These are phyloP conservation scores for Oxytorus armatus DNA, from an alignment of 2,888 invertebrate genomes.

Conservation along the genomic window DNA sequence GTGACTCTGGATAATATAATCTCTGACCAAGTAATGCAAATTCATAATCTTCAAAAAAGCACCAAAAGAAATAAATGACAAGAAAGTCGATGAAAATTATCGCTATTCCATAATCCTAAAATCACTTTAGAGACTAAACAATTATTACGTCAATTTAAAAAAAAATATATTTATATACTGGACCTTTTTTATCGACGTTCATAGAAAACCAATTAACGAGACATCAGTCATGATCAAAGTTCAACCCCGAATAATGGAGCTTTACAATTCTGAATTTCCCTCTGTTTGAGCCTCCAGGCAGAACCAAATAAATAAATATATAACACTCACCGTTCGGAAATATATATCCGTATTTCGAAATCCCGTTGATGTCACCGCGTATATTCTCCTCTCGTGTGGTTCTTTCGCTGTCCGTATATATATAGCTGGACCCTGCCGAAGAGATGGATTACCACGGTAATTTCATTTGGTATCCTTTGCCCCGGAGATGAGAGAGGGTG, in stretches of 20 bases:
- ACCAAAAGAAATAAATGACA: no score
- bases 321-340: slow-evolving; percentile 65
- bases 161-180: no score
- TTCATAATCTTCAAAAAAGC: no score
- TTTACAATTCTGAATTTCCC: slow-evolving; percentile 21
- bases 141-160: no score
- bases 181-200: not conserved
- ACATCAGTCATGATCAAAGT: not conserved
- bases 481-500: slow-evolving; percentile 55
- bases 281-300: slow-evolving; percentile 39
- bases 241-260: not conserved
- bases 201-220: slow-evolving; percentile 8
- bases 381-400: slow-evolving; percentile 3
- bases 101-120: not conserved
- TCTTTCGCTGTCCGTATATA: slow-evolving; percentile 2
- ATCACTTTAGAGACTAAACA: not conserved
- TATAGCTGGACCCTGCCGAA: slow-evolving; percentile 4
- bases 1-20: no score
- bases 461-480: slow-evolving; percentile 72
- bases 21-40: no score
- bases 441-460: slow-evolving; percentile 73
- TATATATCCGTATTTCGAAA: slow-evolving; percentile 60
- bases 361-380: slow-evolving; percentile 73
- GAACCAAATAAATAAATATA: slow-evolving; percentile 54
- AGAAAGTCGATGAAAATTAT: not conserved